Conservation (phyloP, 1,140 invertebrate genomes). For the Ips nitidus region DNA sequence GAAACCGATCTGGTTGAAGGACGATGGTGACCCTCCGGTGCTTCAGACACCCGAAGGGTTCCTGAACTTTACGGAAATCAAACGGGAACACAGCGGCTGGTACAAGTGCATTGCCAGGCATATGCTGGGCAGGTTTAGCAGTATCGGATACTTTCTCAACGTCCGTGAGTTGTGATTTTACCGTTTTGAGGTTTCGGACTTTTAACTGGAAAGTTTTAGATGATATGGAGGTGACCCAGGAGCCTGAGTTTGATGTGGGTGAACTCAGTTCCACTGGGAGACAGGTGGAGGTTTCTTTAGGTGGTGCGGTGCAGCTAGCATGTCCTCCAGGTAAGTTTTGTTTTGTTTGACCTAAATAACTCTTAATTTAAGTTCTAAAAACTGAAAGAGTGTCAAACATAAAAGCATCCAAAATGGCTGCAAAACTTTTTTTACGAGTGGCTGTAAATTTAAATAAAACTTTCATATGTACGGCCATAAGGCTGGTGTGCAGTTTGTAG, state of each 20-base stretch:
- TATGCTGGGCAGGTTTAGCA: conserved; percentile 78
- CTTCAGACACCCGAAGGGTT: conserved; percentile 73
- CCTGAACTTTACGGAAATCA: conserved; percentile 79
- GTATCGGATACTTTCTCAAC: conserved; percentile 86
- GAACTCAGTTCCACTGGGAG: conserved; percentile 57
- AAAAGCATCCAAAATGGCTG: too few species aligned
- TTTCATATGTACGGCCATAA: too few species aligned
- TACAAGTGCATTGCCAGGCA: conserved; percentile 85
- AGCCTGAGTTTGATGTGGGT: conserved; percentile 54
- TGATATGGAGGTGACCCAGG: conserved; percentile 62
- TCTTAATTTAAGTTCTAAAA: not conserved
- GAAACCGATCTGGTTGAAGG: conserved; percentile 81
- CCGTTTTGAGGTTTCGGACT: too few species aligned
- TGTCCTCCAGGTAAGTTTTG: conserved; percentile 68
- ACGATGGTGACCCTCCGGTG: conserved; percentile 63
- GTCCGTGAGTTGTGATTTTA: conserved; percentile 52
- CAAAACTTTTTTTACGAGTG: too few species aligned
- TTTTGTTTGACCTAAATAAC: conserved; percentile 2
- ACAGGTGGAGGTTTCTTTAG: conserved; percentile 76
- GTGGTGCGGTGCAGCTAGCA: conserved; percentile 80
- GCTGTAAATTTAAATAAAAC: too few species aligned
- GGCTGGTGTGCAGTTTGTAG: too few species aligned
- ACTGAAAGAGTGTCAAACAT: too few species aligned
- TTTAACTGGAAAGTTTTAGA: conserved; percentile 52
- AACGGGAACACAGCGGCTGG: conserved; percentile 79